These are phyloP conservation scores for Athrips mouffetella DNA, from an alignment of 2,888 invertebrate genomes.

Conservation along the genomic window DNA sequence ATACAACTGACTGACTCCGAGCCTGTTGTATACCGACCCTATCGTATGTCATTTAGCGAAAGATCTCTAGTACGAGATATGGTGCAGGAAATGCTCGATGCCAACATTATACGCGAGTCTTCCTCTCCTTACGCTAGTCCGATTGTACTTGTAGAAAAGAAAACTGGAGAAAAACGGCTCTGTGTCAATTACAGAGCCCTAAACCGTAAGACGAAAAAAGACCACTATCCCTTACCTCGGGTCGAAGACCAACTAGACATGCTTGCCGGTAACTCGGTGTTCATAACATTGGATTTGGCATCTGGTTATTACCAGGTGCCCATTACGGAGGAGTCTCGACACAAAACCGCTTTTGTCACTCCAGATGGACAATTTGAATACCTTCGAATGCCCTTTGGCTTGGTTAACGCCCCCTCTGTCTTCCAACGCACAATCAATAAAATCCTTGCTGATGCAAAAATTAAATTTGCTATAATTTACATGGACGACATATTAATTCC, in stretches of 20 bases:
- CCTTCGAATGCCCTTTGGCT: conserved; percentile 45
- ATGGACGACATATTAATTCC: conserved; percentile 26
- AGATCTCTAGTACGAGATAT: conserved; percentile 19
- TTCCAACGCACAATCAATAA: conserved; percentile 42
- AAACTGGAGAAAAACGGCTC: conserved; percentile 23
- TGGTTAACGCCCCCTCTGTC: conserved; percentile 43
- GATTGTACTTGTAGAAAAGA: conserved; percentile 28
- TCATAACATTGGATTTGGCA: conserved; percentile 22
- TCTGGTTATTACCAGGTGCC: conserved; percentile 27
- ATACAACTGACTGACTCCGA: conserved; percentile 20
- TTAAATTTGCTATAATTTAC: conserved; percentile 21
- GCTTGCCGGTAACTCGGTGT: conserved; percentile 16
- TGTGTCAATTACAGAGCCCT: conserved; percentile 28
- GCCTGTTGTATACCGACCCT: conserved; percentile 27
- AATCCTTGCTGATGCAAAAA: conserved; percentile 23
- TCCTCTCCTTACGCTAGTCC: conserved; percentile 30
- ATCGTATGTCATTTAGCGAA: conserved; percentile 23
- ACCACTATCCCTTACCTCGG: conserved; percentile 22
- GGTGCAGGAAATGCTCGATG: conserved; percentile 25
- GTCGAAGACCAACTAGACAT: conserved; percentile 10
- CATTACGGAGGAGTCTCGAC: conserved; percentile 33
- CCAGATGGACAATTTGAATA: conserved; percentile 45
- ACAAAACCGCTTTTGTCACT: conserved; percentile 45
- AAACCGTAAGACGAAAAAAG: conserved; percentile 22
- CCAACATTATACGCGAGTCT: conserved; percentile 23